These are phyloP conservation scores for Trematomus bernacchii DNA, from an alignment of 2,797 vertebrate genomes.

Conservation along the genomic window DNA sequence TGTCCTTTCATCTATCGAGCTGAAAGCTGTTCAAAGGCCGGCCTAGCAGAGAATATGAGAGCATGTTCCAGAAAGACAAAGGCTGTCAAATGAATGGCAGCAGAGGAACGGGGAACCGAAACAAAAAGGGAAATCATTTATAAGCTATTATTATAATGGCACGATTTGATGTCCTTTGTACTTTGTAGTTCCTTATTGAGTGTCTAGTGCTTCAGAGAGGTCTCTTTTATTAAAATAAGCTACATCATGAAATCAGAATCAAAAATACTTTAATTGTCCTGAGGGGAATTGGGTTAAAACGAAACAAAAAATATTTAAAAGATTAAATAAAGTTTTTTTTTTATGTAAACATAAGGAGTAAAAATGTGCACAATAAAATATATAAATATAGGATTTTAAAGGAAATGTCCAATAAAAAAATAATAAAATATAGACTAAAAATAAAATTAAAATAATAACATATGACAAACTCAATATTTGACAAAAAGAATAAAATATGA, in stretches of 20 bases:
- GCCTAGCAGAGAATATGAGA: constrained; percentile 20
- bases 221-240: neutral
- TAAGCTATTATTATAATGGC: constrained; percentile 20
- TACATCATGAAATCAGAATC: neutral
- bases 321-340: too few relatives aligned
- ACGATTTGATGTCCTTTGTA: constrained; percentile 17
- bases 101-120: neutral
- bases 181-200: neutral
- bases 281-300: too few relatives aligned
- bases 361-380: too few relatives aligned
- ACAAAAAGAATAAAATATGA: too few relatives aligned
- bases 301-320: too few relatives aligned
- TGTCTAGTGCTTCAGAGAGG: neutral
- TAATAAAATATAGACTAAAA: too few relatives aligned
- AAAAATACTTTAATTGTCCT: too few relatives aligned
- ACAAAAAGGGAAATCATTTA: constrained; percentile 22
- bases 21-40: constrained; percentile 35
- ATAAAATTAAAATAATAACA: too few relatives aligned
- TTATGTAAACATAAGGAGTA: too few relatives aligned
- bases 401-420: too few relatives aligned
- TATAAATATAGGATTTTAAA: too few relatives aligned
- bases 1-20: constrained; percentile 49
- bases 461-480: too few relatives aligned
- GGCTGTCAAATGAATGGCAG: constrained; percentile 17
- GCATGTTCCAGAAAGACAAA: constrained; percentile 27